A percentile compares a stretch with the other conserved stretches of the same genome.
Evolutionary conservation across 2,888 invertebrate species (phyloP).

Genomic region (Rhaphigaster nebulosa): DNA sequence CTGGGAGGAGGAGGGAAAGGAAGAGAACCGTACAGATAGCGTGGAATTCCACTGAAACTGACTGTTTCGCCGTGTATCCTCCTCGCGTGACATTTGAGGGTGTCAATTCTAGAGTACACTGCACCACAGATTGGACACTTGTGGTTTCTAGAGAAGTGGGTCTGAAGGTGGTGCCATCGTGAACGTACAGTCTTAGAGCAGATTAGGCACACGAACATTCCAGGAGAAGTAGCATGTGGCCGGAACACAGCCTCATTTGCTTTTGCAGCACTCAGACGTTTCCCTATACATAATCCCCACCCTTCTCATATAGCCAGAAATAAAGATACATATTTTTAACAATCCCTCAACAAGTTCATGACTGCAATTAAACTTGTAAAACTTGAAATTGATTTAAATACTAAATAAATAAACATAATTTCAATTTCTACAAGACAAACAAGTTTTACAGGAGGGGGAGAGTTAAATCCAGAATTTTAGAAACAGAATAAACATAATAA

Average conservation of each 20-base stretch:
- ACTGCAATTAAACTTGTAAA: neutral
- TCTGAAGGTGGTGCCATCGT: conserved; percentile 78
- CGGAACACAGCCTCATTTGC: conserved; percentile 68
- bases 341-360: neutral
- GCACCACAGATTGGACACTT: conserved; percentile 86
- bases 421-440: neutral
- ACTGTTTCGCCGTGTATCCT: conserved; percentile 73
- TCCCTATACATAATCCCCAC: conserved; percentile 40
- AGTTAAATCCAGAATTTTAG: neutral
- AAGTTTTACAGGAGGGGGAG: neutral
- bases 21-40: conserved; percentile 63
- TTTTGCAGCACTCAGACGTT: conserved; percentile 72
- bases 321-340: neutral
- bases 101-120: conserved; percentile 90
- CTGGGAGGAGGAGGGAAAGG: conserved; percentile 38
- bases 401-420: neutral
- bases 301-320: conserved; percentile 22
- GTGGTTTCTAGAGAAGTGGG: conserved; percentile 69
- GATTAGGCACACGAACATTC: conserved; percentile 73
- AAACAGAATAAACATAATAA: conserved; percentile 29
- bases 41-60: conserved; percentile 60
- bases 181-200: conserved; percentile 79
- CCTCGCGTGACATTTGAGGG: conserved; percentile 81
- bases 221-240: conserved; percentile 62
- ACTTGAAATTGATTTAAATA: neutral